Conservation (phyloP, 2,888 invertebrate species). For the Rotaria magnacalcarata region DNA sequence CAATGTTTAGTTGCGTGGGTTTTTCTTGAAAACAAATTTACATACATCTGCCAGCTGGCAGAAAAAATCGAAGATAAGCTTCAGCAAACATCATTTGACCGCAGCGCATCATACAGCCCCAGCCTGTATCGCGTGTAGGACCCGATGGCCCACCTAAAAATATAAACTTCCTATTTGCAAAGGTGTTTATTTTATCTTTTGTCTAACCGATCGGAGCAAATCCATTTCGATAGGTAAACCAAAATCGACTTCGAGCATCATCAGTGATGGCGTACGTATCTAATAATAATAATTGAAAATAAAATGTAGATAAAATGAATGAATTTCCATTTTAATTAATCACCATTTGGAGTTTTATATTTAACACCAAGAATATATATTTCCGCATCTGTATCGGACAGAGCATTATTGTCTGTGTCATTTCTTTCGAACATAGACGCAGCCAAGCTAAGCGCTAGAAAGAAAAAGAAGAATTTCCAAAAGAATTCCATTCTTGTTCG, state of each 20-base stretch:
- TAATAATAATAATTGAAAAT: not conserved
- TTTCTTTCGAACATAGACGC: not conserved
- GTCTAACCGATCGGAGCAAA: conserved; percentile 40
- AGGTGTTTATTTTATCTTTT: not conserved
- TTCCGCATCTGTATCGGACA: not conserved
- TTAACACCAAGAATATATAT: conserved; percentile 19
- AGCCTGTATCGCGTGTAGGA: conserved; percentile 44
- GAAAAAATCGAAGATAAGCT: conserved; percentile 42
- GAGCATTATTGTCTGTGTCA: not conserved
- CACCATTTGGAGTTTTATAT: conserved; percentile 18
- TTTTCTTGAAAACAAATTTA: not conserved
- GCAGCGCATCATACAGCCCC: conserved; percentile 47
- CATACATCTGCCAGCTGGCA: conserved; percentile 33
- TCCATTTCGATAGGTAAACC: conserved; percentile 45
- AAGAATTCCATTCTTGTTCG: not conserved
- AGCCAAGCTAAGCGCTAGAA: not conserved
- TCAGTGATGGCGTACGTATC: conserved; percentile 33
- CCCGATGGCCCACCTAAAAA: conserved; percentile 29
- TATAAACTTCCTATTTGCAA: not conserved
- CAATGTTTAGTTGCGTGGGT: not conserved
- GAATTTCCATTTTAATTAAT: not conserved
- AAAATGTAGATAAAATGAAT: too few relatives aligned
- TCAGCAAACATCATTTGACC: conserved; percentile 46
- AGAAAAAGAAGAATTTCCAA: too few relatives aligned
- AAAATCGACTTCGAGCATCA: conserved; percentile 39